phyloP scores from a whole-genome alignment of 2,113 vertebrate genomes.

The Anguilla rostrata region DNA sequence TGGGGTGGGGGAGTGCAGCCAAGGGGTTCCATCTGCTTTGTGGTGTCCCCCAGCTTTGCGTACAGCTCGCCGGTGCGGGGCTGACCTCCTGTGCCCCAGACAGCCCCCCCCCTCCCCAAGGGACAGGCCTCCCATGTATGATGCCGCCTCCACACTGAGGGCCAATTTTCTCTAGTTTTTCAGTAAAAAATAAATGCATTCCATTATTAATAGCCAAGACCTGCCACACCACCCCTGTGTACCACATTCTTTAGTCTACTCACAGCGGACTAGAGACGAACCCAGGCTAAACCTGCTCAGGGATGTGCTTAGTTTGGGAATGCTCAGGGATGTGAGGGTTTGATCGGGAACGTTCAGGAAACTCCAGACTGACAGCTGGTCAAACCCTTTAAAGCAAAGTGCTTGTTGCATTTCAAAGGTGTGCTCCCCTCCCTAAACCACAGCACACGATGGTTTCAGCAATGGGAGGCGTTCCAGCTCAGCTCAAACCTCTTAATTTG shows the following conservation, averaged over 20 bases:
- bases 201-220: background rate
- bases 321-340: background rate
- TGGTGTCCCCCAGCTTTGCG: background rate
- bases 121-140: constrained; percentile 9
- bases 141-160: background rate
- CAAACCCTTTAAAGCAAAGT: background rate
- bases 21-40: constrained; percentile 31
- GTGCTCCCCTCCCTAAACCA: background rate
- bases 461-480: background rate
- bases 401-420: background rate
- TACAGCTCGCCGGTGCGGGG: background rate
- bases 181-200: background rate
- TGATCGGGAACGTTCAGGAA: background rate
- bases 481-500: background rate
- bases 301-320: background rate
- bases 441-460: background rate
- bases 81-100: constrained; percentile 28
- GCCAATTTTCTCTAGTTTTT: background rate
- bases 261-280: background rate
- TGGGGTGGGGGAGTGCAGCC: background rate
- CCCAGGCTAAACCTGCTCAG: background rate
- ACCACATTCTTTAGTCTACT: background rate
- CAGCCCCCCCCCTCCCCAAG: constrained; percentile 19
- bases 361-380: background rate
- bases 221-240: background rate